Percentiles rank a stretch among this genome's conserved stretches.
Conservation (phyloP, 1,140 invertebrate species). For the Cephus cinctus region DNA sequence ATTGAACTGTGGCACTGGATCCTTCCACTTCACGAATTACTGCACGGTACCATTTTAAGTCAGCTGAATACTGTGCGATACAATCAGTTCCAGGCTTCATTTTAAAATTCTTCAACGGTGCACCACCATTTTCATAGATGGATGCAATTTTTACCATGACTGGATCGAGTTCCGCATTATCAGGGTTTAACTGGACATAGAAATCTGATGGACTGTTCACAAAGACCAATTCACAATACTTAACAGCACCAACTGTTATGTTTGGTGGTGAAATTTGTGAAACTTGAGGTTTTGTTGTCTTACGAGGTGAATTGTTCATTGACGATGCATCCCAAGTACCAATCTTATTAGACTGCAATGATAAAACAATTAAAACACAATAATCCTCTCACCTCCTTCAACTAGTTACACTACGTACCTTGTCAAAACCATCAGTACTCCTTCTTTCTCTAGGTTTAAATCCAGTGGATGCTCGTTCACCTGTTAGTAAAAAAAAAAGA, state of each 20-base stretch:
- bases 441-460: too few relatives aligned
- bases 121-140: constrained; percentile 33
- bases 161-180: constrained; percentile 41
- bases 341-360: constrained; percentile 6
- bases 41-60: constrained; percentile 60
- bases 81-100: constrained; percentile 36
- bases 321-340: constrained; percentile 6
- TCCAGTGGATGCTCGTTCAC: too few relatives aligned
- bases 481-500: too few relatives aligned
- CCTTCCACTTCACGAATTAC: constrained; percentile 47
- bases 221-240: constrained; percentile 39
- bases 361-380: too few relatives aligned
- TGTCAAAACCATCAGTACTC: too few relatives aligned
- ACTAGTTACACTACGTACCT: too few relatives aligned
- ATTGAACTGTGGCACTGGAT: constrained; percentile 44
- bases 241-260: constrained; percentile 30
- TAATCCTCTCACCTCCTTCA: too few relatives aligned
- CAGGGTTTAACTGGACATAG: constrained; percentile 50
- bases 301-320: neutral
- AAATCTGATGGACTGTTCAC: constrained; percentile 49
- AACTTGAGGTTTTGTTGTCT: neutral
- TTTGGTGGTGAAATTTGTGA: constrained; percentile 25
- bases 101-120: constrained; percentile 18
- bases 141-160: constrained; percentile 46
- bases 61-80: constrained; percentile 57